Conservation (phyloP, 2,888 invertebrate species). For the Ariolimax columbianus region DNA sequence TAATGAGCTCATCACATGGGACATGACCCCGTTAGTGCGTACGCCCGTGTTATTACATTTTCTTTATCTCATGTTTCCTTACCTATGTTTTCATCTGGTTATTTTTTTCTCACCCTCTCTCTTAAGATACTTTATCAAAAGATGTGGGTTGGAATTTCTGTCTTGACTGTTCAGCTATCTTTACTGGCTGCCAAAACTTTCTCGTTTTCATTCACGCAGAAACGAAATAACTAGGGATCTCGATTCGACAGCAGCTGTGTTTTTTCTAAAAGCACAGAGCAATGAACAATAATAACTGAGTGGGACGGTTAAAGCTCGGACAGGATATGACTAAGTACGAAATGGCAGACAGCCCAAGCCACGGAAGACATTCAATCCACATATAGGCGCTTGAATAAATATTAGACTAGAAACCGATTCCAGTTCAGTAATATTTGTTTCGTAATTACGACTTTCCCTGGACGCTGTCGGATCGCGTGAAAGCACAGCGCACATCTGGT, state of each 20-base stretch:
- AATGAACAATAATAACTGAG: slow-evolving; percentile 44
- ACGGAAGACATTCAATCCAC: slow-evolving; percentile 11
- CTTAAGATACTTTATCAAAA: background rate
- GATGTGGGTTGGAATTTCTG: background rate
- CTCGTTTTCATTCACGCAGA: slow-evolving; percentile 8
- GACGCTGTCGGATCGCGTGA: background rate
- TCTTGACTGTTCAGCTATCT: background rate
- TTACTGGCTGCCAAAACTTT: background rate
- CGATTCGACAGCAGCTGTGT: slow-evolving; percentile 29
- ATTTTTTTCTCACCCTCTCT: background rate
- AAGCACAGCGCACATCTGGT: background rate
- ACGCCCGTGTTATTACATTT: background rate
- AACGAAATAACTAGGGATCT: background rate
- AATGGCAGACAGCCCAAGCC: slow-evolving; percentile 1
- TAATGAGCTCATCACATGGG: background rate
- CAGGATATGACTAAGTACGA: background rate
- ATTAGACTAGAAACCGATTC: slow-evolving; percentile 8
- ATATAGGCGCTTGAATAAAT: slow-evolving; percentile 22
- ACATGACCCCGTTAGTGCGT: background rate
- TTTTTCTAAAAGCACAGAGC: slow-evolving; percentile 32
- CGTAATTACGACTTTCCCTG: background rate
- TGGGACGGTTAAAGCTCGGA: slow-evolving; percentile 11
- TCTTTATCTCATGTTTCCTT: slow-evolving; percentile 13
- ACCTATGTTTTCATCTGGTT: slow-evolving; percentile 15
- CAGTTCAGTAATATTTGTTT: slow-evolving; percentile 12